Conservation (phyloP, 2,888 invertebrate genomes). For the Coecobrya sp. region DNA sequence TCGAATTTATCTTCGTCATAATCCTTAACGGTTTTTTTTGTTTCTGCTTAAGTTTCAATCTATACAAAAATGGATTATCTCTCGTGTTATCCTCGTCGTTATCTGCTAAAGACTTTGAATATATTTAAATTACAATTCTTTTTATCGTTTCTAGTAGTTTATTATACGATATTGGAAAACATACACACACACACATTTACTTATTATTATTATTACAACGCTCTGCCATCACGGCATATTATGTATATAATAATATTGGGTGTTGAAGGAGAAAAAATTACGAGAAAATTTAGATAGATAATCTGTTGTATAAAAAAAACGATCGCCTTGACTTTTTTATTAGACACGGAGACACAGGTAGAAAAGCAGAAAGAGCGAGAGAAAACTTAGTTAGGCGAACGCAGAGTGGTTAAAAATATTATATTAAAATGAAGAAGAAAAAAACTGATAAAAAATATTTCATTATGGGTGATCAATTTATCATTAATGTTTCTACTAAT, state of each 20-base stretch:
- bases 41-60: too few species aligned
- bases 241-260: too few species aligned
- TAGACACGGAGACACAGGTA: slow-evolving; percentile 18
- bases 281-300: background rate
- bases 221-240: too few species aligned
- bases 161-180: background rate
- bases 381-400: slow-evolving; percentile 6
- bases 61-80: too few species aligned
- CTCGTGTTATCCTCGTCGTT: background rate
- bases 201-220: background rate
- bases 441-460: slow-evolving; percentile 28
- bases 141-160: slow-evolving; percentile 2
- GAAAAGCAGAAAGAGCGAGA: background rate
- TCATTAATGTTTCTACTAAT: slow-evolving; percentile 55
- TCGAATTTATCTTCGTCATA: too few species aligned
- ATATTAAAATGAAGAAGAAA: background rate
- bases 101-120: slow-evolving; percentile 21
- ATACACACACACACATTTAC: background rate
- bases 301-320: background rate
- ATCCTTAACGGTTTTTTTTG: too few species aligned
- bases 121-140: background rate
- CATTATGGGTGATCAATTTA: slow-evolving; percentile 70
- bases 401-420: background rate
- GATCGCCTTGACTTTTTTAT: slow-evolving; percentile 62
- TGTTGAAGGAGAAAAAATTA: background rate